Evolutionary conservation across 2,888 invertebrate genomes (phyloP), one percentile per base, ranked within the genome.

Genomic region (Bellardia pandia): DNA sequence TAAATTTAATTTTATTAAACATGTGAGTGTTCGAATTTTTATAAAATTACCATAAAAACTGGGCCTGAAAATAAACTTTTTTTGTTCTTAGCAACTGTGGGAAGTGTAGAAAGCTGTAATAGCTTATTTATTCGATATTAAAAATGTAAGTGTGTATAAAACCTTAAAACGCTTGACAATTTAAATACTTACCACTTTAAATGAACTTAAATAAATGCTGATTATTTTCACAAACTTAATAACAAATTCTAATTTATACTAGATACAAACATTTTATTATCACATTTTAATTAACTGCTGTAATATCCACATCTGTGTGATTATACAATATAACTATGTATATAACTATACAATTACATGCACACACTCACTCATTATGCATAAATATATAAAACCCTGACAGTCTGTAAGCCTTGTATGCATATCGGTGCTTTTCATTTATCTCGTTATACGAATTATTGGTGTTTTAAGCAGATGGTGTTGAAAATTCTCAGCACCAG

Each of bases 381-480:
- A 6, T 51, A 51, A 14, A 51, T n/a, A 51, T 5, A 0, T 51
- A n/a, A n/a, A 51, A 6, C 13, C 13, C n/a, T 51, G 1, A 51
- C 51, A n/a, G 13, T 51, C 6, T n/a, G 13, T 5, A 51, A 51
- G 6, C 51, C 51, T 3, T n/a, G 51, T 7, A 14, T 3, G 5
- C 14, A 51, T 51, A 7, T 51, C 14, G 3, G 2, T n/a, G n/a
- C n/a, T n/a, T n/a, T 51, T 14, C 14, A n/a, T 51, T 51, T 51
- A 51, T n/a, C 42, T 42, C 58, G 58, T 58, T 72, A 56, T 42
- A 9, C 16, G 42, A 58, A 58, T 60, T 45, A 58, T 60, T 58
- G 58, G 9, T 30, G 42, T 58, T 42, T 72, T 72, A 72, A 42
- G 9, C 72, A 56, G 58, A 23, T 74, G 58, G n/a, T 58, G 74